Percentiles rank a stretch among this genome's conserved stretches.
Evolutionary conservation across 2,797 vertebrate species (phyloP).

Genomic region (Staurois parvus): DNA sequence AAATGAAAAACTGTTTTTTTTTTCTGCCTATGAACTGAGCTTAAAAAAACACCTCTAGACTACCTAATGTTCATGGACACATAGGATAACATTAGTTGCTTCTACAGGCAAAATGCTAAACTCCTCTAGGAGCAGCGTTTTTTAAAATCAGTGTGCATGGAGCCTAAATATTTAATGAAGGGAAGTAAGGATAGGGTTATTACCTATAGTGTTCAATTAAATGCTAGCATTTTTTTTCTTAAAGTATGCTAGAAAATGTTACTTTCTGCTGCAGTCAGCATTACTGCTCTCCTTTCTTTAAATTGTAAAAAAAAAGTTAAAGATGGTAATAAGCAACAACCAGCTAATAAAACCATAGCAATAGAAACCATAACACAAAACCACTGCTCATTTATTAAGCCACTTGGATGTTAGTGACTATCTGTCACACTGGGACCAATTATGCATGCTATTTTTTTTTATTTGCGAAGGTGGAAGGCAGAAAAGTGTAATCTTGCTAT

Average conservation of each 20-base stretch:
- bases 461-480: not conserved
- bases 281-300: not conserved
- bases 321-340: not conserved
- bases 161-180: no score
- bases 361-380: not conserved
- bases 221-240: no score
- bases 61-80: no score
- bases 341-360: not conserved
- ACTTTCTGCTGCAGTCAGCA: not conserved
- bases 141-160: no score
- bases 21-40: no score
- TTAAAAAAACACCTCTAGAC: no score
- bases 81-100: no score
- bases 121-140: no score
- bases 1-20: no score
- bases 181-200: no score
- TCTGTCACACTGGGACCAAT: not conserved
- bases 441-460: not conserved
- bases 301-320: not conserved
- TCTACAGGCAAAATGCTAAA: no score
- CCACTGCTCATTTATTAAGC: not conserved
- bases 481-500: not conserved
- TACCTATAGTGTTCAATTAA: no score
- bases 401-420: not conserved
- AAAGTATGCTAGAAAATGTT: not conserved